Evolutionary conservation across 2,888 invertebrate genomes (phyloP).

Genomic region (Phytoseiulus persimilis): DNA sequence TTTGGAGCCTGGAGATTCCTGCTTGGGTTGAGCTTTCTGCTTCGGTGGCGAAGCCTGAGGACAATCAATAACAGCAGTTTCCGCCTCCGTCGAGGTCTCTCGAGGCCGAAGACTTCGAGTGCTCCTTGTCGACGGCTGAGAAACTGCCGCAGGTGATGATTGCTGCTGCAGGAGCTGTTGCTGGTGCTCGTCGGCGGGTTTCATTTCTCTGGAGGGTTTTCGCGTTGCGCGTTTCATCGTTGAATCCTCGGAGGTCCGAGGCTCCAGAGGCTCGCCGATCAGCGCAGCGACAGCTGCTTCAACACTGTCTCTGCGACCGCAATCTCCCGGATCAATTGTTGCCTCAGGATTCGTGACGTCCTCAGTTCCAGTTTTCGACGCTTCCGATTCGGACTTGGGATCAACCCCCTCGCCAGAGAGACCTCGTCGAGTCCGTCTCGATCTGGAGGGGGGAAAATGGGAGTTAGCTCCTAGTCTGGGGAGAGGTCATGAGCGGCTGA

Average conservation of each 20-base stretch:
- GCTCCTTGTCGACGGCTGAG: neutral
- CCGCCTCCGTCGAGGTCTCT: neutral
- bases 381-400: neutral
- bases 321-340: neutral
- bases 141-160: neutral
- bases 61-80: neutral
- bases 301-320: conserved; percentile 24
- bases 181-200: neutral
- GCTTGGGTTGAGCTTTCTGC: neutral
- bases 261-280: conserved; percentile 18
- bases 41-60: neutral
- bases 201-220: neutral
- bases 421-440: neutral
- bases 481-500: neutral
- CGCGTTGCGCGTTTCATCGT: neutral
- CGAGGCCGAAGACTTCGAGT: neutral
- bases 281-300: conserved; percentile 36
- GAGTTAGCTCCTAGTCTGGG: neutral
- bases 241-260: neutral
- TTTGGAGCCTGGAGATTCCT: neutral
- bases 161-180: neutral
- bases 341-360: neutral
- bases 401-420: neutral
- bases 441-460: neutral
- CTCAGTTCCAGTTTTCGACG: neutral